Evolutionary conservation across 2,797 vertebrate genomes (phyloP), one percentile per base, ranked within the genome.

Genomic region (Apogon hyalosoma): DNA sequence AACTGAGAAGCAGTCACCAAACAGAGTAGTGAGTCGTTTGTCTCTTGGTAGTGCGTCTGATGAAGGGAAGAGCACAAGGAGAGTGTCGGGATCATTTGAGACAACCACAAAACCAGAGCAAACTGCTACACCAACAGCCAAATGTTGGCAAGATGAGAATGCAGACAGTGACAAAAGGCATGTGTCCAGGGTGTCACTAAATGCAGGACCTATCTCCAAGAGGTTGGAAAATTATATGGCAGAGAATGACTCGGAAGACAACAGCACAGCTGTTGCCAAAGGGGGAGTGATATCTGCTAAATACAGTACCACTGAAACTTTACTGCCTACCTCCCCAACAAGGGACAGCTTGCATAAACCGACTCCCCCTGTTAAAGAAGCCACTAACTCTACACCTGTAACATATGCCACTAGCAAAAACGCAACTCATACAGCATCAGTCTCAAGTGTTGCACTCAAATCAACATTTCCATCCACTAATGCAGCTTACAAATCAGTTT

Each of bases 151-250:
- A 3, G 92, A 92, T 43, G 91, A 92, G n/a, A 88, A 70, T 42
- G 48, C 72, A 6, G 90, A 92, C n/a, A 11, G 14, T 52, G 93
- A 93, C 56, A 87, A 81, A 49, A 90, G 65, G 42, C 84, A 80
- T 41, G 76, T 11, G 50, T 69, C 87, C 28, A 87, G 72, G 66
- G 75, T 82, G 57, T 85, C 83, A 4, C 79, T 96, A 40, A 97
- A 96, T 83, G 94, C 96, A 1, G 96, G 96, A n/a, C 96, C 96
- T 14, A 95, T 97, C 62, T 97, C 96, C 63, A 94, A 93, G 84
- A 94, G 95, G 68, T 71, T 97, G 78, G 96, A 96, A 87, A 95
- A 87, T 87, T 96, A 94, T 74, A 88, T 95, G 69, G 82, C 81
- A 55, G 95, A 95, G 61, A 94, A 93, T 58, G 95, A 96, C 69